Base-by-base conservation (phyloP, 2,888 invertebrate genomes). In the Drosophila borborema region DNA sequence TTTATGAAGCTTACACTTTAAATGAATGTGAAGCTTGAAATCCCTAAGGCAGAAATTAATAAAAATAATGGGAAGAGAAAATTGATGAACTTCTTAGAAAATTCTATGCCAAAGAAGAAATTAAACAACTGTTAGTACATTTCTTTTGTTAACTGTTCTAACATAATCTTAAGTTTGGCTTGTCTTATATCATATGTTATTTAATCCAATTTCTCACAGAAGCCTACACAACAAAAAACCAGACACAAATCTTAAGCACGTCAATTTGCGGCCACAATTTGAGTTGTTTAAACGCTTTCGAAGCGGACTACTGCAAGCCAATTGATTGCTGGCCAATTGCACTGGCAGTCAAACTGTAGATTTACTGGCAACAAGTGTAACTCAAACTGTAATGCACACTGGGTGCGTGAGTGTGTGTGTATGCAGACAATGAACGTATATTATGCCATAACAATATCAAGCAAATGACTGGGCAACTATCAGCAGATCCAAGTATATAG, bases 401-500 rank as follows among this genome's bases (percentile, higher is more conserved):
- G 8, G 28, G 36, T 16, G n/a, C 3, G 43, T 43, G 18, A 18
- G 43, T 38, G 14, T 28, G 40, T 58, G 16, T 36, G 45, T 31
- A 28, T 38, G 43, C 56, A 20, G 43, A 14, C 53, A 73, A 59
- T 65, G 70, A 45, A 54, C 70, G 63, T 58, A 73, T 68, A 77
- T 87, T 87, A 87, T 69, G 82, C 69, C 76, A 85, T 90, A 84
- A 90, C 80, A 82, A 88, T 88, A 90, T 86, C 77, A 86, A 36
- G 67, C 64, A 79, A 88, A 82, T 89, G 80, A 82, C 70, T 75
- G 31, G 49, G 70, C 77, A 60, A 58, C 49, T 41, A 54, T 41
- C 53, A 23, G 40, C 41, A 48, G 28, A 41, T 64, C 18, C 40
- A 18, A 53, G 36, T 28, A 28, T 55, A 48, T 60, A n/a, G 36